Evolutionary conservation across 2,888 invertebrate genomes (phyloP), one percentile per base, ranked within the genome.

Genomic region (Eulithis prunata): DNA sequence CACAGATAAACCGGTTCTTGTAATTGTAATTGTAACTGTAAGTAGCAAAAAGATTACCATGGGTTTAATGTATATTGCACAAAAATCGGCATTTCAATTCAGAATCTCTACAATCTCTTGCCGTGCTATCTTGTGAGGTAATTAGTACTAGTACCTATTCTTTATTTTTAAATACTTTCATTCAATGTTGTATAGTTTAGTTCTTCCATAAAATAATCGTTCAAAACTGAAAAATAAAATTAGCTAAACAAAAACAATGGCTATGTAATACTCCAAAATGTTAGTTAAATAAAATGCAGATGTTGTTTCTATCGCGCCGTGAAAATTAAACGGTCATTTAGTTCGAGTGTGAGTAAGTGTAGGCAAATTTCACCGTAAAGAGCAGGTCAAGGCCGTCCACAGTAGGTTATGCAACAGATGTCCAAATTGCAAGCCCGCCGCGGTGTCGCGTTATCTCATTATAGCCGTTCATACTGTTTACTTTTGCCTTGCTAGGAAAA

Each of bases 361-460:
- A 81, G 84, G 86, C 82, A 81, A 84, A 85, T 87, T 87, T 86
- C 80, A 79, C 82, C 84, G 85, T 85, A 85, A 86, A 84, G 89
- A 86, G 82, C 84, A 84, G 89, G 90, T 91, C 90, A 91, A 89
- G 90, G 91, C 79, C 87, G 82, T 70, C 74, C 75, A 82, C 87
- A 84, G 84, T 83, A 82, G 70, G 82, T 90, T 90, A 84, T 86
- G 89, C 83, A 91, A 90, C 79, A 78, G 79, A 75, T 77, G 78
- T 76, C 67, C 73, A 72, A 76, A 72, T 71, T 78, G 78, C 78
- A 77, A 75, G 47, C 13, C 13, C 58, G 53, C 73, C 72, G 74
- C 69, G 63, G 68, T 68, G 76, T 71, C 70, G 77, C 77, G 75
- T 77, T 78, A 78, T 81, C 79, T 80, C 69, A 77, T 73, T 75